Percentiles rank a stretch among this genome's conserved stretches.
Evolutionary conservation across 2,888 invertebrate species (phyloP).

Genomic region (Epirrhoe alternata): DNA sequence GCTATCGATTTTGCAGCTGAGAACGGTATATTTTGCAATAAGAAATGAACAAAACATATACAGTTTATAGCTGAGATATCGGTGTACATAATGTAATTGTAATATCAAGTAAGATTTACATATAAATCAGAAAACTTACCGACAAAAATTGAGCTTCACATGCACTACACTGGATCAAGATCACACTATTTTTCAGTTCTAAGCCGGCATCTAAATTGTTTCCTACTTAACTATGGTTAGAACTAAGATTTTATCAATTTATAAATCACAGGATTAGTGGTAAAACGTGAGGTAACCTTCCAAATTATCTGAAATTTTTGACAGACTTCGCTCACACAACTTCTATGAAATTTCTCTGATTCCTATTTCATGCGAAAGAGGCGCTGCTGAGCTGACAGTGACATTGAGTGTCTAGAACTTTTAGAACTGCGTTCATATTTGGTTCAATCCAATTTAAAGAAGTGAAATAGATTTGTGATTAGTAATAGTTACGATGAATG

Average conservation of each 20-base stretch:
- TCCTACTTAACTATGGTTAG: not conserved
- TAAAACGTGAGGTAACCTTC: slow-evolving; percentile 2
- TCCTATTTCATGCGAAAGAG: not conserved
- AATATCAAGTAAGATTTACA: not conserved
- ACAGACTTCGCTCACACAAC: not conserved
- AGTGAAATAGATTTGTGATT: no score
- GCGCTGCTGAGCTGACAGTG: not conserved
- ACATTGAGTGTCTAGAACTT: not conserved
- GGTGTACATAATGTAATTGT: not conserved
- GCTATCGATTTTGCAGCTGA: slow-evolving; percentile 42
- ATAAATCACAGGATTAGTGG: not conserved
- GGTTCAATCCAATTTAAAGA: no score
- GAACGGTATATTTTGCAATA: slow-evolving; percentile 6
- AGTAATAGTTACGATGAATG: no score
- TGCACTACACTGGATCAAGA: slow-evolving; percentile 16
- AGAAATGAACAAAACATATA: not conserved
- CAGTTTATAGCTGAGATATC: not conserved
- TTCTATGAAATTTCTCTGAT: not conserved
- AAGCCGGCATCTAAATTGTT: not conserved
- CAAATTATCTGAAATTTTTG: not conserved
- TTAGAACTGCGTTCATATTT: not conserved
- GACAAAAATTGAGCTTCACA: slow-evolving; percentile 5
- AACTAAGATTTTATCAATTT: slow-evolving; percentile 3
- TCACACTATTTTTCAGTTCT: slow-evolving; percentile 12
- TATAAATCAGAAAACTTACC: slow-evolving; percentile 26